phyloP scores from a whole-genome alignment of 2,113 vertebrate species.

The Xyliphius kryptos region DNA sequence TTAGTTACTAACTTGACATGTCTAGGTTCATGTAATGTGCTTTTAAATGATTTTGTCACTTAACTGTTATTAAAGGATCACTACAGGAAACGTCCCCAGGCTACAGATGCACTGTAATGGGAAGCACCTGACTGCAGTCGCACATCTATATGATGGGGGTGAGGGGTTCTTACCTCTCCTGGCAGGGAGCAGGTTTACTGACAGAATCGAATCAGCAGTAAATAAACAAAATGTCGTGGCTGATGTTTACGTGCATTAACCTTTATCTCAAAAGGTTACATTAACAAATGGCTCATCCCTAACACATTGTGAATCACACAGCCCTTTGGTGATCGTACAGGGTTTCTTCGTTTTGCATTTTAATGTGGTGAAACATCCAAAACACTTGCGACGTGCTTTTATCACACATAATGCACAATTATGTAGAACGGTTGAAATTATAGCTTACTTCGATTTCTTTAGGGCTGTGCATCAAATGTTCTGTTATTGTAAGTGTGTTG shows the following conservation, averaged over 20 bases:
- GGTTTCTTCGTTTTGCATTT: no score
- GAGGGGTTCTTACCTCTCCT: neutral
- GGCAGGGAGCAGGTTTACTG: conserved; percentile 5
- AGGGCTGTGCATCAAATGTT: neutral
- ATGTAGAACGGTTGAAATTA: neutral
- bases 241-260: conserved; percentile 7
- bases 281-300: conserved; percentile 4
- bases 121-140: neutral
- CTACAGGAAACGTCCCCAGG: neutral
- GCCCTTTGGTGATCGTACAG: conserved; percentile 6
- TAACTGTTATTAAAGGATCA: neutral
- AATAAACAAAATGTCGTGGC: neutral
- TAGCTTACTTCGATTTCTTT: conserved; percentile 8
- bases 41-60: no score
- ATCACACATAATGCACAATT: neutral
- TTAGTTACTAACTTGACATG: no score
- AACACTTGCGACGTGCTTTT: neutral
- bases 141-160: neutral
- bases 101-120: neutral
- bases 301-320: neutral
- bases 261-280: conserved; percentile 12
- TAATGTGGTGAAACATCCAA: no score
- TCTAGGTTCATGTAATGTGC: no score
- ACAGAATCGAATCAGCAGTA: conserved; percentile 4
- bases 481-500: conserved; percentile 13